A percentile compares a stretch with the other conserved stretches of the same genome.
These are phyloP conservation scores for Galeruca laticollis DNA, from an alignment of 2,888 invertebrate genomes.

Conservation along the genomic window DNA sequence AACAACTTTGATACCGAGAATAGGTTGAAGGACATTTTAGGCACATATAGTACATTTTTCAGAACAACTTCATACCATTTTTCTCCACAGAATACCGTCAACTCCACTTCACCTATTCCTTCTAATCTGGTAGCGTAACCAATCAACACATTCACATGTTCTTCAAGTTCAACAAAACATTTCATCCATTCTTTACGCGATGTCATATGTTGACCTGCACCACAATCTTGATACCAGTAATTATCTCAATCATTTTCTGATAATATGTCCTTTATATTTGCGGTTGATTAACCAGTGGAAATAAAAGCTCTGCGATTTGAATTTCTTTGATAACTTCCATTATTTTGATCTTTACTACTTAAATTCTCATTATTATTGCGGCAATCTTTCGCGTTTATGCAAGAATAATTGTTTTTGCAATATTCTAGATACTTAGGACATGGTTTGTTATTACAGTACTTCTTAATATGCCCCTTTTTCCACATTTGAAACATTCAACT, in stretches of 20 bases:
- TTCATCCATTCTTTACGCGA: conserved; percentile 48
- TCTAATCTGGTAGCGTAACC: conserved; percentile 50
- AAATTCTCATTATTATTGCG: conserved; percentile 15
- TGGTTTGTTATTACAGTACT: conserved; percentile 22
- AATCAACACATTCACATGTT: conserved; percentile 34
- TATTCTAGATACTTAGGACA: conserved; percentile 22
- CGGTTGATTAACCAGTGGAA: conserved; percentile 31
- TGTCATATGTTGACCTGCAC: not conserved
- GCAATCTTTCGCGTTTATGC: conserved; percentile 7
- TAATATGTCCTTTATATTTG: conserved; percentile 29
- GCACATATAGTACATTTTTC: conserved; percentile 38
- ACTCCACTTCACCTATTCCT: conserved; percentile 27
- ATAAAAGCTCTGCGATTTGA: conserved; percentile 28
- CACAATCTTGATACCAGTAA: conserved; percentile 51
- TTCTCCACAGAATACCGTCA: conserved; percentile 49
- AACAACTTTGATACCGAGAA: conserved; percentile 20
- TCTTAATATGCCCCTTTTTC: conserved; percentile 20
- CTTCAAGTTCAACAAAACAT: conserved; percentile 38
- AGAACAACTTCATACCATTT: conserved; percentile 45
- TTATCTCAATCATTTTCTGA: conserved; percentile 27
- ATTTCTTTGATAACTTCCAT: conserved; percentile 14
- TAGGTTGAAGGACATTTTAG: conserved; percentile 22
- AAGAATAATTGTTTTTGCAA: conserved; percentile 19
- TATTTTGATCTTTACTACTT: conserved; percentile 19
- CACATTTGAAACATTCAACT: conserved; percentile 19